These are phyloP conservation scores for Steatocranus sp. DNA, from an alignment of 2,797 vertebrate species.

Conservation along the genomic window DNA sequence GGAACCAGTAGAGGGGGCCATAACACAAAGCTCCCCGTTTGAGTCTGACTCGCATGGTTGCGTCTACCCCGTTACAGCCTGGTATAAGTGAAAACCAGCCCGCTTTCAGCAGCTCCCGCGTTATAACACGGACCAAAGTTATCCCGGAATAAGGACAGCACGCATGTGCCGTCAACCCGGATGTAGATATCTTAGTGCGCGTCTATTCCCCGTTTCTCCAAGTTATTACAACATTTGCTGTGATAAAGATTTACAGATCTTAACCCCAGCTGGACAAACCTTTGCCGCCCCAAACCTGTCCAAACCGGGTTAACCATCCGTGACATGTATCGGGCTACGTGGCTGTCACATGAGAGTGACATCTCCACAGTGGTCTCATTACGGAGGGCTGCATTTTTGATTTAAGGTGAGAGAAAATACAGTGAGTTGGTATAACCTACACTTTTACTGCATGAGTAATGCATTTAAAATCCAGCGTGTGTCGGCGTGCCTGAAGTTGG, in stretches of 20 bases:
- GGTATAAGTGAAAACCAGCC: constrained; percentile 31
- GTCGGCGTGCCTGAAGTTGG: not conserved
- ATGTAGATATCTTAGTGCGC: constrained; percentile 72
- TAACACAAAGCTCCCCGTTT: not conserved
- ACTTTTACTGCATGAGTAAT: not conserved
- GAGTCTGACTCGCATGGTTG: constrained; percentile 18
- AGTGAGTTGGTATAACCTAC: not conserved
- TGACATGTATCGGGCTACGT: constrained; percentile 1
- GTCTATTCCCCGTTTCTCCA: constrained; percentile 36
- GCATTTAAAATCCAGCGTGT: not conserved
- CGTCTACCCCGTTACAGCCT: constrained; percentile 34
- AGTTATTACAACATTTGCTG: constrained; percentile 10
- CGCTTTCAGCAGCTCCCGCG: constrained; percentile 53
- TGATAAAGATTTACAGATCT: not conserved
- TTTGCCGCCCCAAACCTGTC: constrained; percentile 12
- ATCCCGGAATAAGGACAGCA: constrained; percentile 89
- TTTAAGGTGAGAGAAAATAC: constrained; percentile 15
- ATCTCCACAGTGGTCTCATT: not conserved
- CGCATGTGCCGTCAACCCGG: constrained; percentile 89
- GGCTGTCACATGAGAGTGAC: constrained; percentile 9
- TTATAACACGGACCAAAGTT: constrained; percentile 84
- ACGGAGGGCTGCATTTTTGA: constrained; percentile 16
- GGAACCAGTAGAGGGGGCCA: constrained; percentile 54
- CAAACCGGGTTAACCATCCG: constrained; percentile 34
- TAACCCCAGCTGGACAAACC: not conserved